Evolutionary conservation across 2,113 vertebrate genomes (phyloP), one percentile per base, ranked within the genome.

Genomic region (Diadophis punctatus): DNA sequence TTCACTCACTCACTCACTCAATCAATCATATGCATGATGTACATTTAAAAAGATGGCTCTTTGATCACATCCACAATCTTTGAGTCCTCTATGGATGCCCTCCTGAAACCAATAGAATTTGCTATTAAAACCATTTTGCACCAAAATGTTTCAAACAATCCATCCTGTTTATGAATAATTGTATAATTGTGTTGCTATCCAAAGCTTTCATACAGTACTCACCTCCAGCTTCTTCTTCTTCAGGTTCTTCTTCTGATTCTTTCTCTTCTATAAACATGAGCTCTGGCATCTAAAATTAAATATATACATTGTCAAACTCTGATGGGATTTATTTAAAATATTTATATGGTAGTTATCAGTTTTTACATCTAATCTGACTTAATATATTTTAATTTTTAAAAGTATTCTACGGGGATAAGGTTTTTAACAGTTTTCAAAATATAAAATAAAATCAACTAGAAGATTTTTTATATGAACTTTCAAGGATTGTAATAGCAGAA

Each of bases 211-310:
- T 87, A 52, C 3, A 9, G 43, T 11, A 91, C 92, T 95, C 95
- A 95, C 97, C 94, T 0, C 92, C 10, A 0, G 25, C 7, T 87
- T 0, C n/a, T 2, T 4, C 11, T n/a, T 91, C 93, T 23, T 93
- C 93, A 52, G 23, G 0, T 86, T 86, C 18, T 4, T 34, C 95
- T 1, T 96, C 96, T 89, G 95, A 93, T 39, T 90, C n/a, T 55
- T 27, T 80, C 6, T 96, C 95, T 8, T 95, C 93, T 2, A 58
- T 1, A 51, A 97, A 95, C 92, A 94, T 0, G 0, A 97, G 53
- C 63, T 97, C 96, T 27, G 30, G 48, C 56, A 92, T 86, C 97
- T 97, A 91, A 58, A 30, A 89, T 39, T 80, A 88, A 86, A 89
- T 52, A 16, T 86, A 9, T 52, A 8, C 48, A 8, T 48, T 86